Percentiles rank a stretch among this genome's conserved stretches.
Conservation (phyloP, 1,140 invertebrate genomes). For the Apis mellifera region DNA sequence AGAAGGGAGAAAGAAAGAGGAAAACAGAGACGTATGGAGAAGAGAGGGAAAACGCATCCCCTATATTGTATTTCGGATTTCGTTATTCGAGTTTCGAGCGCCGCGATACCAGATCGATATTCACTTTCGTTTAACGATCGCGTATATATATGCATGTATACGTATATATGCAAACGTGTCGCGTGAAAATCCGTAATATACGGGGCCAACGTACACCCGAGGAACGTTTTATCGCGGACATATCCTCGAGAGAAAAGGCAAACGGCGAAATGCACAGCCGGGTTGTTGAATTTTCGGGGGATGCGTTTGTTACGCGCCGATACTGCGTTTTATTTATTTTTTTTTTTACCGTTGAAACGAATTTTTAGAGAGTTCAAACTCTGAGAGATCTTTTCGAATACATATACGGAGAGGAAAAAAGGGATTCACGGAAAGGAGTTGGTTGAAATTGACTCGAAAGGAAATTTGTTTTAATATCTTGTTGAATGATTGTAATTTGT, state of each 20-base stretch:
- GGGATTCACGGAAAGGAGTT: neutral
- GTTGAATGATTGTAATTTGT: no score
- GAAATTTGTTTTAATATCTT: no score
- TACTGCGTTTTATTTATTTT: no score
- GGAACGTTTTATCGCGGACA: conserved; percentile 3
- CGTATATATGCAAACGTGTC: neutral
- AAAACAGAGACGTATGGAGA: no score
- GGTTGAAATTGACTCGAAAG: neutral
- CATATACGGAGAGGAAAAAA: no score
- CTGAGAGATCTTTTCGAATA: no score
- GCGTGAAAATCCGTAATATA: conserved; percentile 29
- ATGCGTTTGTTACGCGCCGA: neutral
- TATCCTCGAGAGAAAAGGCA: neutral
- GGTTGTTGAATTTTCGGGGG: neutral
- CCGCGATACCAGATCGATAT: conserved; percentile 33
- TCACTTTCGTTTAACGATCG: conserved; percentile 48
- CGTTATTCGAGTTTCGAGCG: conserved; percentile 45
- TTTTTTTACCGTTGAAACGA: neutral
- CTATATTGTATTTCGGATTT: conserved; percentile 34
- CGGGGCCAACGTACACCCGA: neutral
- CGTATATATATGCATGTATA: neutral
- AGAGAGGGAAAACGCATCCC: neutral
- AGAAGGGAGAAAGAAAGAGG: no score
- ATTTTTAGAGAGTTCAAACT: neutral
- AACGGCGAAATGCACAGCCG: neutral